Conservation (phyloP, 2,113 vertebrate species). For the Regulus satrapa region DNA sequence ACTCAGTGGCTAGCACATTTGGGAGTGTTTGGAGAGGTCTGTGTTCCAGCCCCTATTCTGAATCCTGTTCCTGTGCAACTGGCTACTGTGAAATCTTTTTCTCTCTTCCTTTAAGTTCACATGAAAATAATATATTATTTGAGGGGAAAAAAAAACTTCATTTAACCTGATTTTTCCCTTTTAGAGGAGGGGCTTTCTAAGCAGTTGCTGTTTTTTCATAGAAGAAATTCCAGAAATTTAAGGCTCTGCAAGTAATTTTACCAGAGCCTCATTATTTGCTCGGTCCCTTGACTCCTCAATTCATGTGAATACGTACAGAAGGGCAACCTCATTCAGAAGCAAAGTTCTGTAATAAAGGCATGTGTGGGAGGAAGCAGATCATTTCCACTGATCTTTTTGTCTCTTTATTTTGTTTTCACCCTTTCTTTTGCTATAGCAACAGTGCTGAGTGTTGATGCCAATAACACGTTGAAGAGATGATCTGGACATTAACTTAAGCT, state of each 20-base stretch:
- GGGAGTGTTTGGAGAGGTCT: not conserved
- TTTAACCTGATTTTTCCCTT: not conserved
- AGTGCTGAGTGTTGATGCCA: not conserved
- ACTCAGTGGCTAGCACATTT: not conserved
- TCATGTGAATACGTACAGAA: not conserved
- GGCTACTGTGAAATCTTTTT: not conserved
- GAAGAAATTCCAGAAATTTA: not conserved
- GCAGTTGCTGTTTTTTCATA: not conserved
- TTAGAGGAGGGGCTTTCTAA: not conserved
- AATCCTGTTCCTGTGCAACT: not conserved
- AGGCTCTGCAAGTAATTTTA: not conserved
- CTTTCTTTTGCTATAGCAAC: not conserved
- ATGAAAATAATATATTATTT: not conserved
- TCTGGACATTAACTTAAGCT: not conserved
- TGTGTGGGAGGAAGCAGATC: not conserved
- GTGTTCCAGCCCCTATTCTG: not conserved
- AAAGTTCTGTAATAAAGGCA: not conserved
- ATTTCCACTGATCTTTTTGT: constrained; percentile 1
- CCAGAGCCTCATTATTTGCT: not conserved
- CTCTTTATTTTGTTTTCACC: not conserved
- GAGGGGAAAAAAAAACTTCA: not conserved
- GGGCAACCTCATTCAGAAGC: not conserved
- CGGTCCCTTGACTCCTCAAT: not conserved
- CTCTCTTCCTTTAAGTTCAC: not conserved
- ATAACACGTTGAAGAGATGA: not conserved